Conservation (phyloP, 1,140 invertebrate genomes). For the Batillaria attramentaria region DNA sequence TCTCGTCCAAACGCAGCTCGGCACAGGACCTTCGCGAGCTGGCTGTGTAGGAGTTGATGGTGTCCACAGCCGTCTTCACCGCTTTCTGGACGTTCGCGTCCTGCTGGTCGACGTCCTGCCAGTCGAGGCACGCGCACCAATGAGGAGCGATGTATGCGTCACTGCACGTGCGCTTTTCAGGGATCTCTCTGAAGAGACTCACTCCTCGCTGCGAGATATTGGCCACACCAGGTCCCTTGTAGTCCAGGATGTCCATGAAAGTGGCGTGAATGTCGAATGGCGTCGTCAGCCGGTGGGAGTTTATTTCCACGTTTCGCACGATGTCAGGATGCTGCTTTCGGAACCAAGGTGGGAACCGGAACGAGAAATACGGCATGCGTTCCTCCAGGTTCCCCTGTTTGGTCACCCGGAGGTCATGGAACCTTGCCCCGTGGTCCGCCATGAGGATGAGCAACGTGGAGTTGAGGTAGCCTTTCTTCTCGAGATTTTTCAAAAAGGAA, state of each 20-base stretch:
- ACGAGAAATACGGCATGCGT: slow-evolving; percentile 85
- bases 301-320: slow-evolving; percentile 79
- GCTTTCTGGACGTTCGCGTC: not conserved
- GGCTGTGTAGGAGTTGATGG: slow-evolving; percentile 24
- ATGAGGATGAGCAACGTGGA: slow-evolving; percentile 82
- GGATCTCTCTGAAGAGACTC: slow-evolving; percentile 77
- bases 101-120: slow-evolving; percentile 72
- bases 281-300: slow-evolving; percentile 73
- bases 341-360: slow-evolving; percentile 84
- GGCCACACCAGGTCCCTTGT: slow-evolving; percentile 77
- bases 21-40: not conserved
- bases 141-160: slow-evolving; percentile 92
- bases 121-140: slow-evolving; percentile 93
- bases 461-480: slow-evolving; percentile 73
- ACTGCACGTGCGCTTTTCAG: slow-evolving; percentile 82
- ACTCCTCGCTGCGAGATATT: slow-evolving; percentile 75
- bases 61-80: not conserved
- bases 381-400: slow-evolving; percentile 90
- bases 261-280: slow-evolving; percentile 73
- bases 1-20: not conserved
- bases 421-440: slow-evolving; percentile 94
- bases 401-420: slow-evolving; percentile 83
- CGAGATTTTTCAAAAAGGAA: slow-evolving; percentile 80
- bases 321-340: slow-evolving; percentile 77
- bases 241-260: slow-evolving; percentile 70